phyloP scores from a whole-genome alignment of 2,797 vertebrate species.

The Artibeus lituratus region DNA sequence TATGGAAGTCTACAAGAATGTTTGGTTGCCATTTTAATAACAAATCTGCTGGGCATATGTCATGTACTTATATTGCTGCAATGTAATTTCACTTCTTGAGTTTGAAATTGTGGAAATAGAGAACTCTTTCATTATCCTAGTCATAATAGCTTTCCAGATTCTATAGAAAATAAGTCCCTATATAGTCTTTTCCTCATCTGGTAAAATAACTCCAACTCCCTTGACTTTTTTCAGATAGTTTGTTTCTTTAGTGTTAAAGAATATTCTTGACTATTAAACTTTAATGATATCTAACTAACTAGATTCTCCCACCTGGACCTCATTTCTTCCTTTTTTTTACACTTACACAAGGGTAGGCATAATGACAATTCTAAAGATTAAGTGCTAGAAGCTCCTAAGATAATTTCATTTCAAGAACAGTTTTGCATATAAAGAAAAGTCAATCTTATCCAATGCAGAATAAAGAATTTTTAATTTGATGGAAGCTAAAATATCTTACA shows the following conservation, averaged over 20 bases:
- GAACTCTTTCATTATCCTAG: not conserved
- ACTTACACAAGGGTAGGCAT: not conserved
- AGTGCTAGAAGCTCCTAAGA: not conserved
- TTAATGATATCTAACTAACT: not conserved
- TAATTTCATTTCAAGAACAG: not conserved
- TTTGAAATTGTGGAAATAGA: not conserved
- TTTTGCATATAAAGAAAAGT: constrained; percentile 5
- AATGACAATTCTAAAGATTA: constrained; percentile 31
- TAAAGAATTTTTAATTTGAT: constrained; percentile 22
- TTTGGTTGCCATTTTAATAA: constrained; percentile 21
- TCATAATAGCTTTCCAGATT: constrained; percentile 2
- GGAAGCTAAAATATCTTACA: not conserved
- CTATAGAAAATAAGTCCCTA: not conserved
- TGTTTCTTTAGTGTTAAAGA: constrained; percentile 24
- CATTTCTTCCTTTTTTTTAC: constrained; percentile 16
- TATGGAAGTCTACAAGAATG: not conserved
- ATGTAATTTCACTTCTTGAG: not conserved
- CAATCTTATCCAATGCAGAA: not conserved
- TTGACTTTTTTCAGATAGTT: not conserved
- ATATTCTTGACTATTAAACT: not conserved
- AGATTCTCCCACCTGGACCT: not conserved
- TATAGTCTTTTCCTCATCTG: not conserved
- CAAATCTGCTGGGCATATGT: not conserved
- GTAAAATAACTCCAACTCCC: constrained; percentile 2
- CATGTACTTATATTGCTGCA: not conserved